These are phyloP conservation scores for Delichon dasypus DNA, from an alignment of 2,797 vertebrate species.

Conservation along the genomic window DNA sequence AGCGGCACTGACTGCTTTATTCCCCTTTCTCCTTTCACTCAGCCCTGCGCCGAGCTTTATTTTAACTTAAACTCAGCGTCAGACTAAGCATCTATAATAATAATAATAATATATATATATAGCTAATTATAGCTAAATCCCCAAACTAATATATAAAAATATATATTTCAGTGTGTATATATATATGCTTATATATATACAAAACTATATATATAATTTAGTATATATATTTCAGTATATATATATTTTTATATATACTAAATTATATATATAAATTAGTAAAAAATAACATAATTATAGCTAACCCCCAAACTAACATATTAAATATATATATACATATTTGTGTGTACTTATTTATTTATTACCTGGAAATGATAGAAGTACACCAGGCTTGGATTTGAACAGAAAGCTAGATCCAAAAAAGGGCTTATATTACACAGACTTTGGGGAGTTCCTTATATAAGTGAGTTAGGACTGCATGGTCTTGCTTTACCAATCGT, in stretches of 20 bases:
- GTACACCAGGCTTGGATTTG: not conserved
- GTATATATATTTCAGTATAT: too few species aligned
- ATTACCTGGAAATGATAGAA: not conserved
- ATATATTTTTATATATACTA: too few species aligned
- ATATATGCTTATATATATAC: too few species aligned
- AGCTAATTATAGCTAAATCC: too few species aligned
- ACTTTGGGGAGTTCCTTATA: not conserved
- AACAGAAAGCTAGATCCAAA: not conserved
- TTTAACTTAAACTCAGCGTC: not conserved
- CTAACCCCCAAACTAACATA: too few species aligned
- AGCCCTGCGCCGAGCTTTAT: not conserved
- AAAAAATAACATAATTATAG: too few species aligned
- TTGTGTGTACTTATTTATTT: too few species aligned
- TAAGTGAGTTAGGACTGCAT: not conserved
- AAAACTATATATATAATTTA: too few species aligned
- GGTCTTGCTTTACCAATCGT: not conserved
- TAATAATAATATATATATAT: not conserved
- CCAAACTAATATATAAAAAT: too few species aligned
- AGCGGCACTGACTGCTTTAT: rapidly evolving
- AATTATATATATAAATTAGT: too few species aligned
- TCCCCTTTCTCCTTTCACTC: not conserved
- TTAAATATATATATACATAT: too few species aligned
- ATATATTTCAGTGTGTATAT: too few species aligned
- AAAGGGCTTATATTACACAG: not conserved
- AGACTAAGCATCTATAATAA: not conserved